phyloP scores from a whole-genome alignment of 2,113 vertebrate species.

The Trinectes maculatus region DNA sequence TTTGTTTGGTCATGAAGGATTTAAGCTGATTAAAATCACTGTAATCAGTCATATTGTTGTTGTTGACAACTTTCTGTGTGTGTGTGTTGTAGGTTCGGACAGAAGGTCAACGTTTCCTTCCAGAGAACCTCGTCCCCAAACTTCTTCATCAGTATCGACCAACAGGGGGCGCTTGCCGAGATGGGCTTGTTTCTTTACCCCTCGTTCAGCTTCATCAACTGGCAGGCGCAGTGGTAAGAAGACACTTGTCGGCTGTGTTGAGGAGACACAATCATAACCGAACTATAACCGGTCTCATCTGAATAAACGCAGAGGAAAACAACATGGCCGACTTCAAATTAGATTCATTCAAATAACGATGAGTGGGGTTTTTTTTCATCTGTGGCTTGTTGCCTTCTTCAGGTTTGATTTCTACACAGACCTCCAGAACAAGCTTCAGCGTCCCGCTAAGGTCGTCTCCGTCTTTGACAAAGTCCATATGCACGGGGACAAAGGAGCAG shows the following conservation, averaged over 20 bases:
- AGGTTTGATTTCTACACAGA: conserved; percentile 80
- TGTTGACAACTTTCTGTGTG: too few species aligned
- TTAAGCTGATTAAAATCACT: neutral
- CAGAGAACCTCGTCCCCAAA: conserved; percentile 80
- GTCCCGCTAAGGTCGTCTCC: conserved; percentile 64
- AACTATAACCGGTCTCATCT: too few species aligned
- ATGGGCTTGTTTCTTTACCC: conserved; percentile 83
- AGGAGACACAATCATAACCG: too few species aligned
- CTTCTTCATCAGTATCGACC: conserved; percentile 80
- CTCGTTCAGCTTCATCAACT: conserved; percentile 80
- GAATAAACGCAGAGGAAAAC: too few species aligned
- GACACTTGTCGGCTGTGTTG: too few species aligned
- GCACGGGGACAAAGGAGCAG: conserved; percentile 80
- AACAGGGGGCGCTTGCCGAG: conserved; percentile 80
- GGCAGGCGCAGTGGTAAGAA: conserved; percentile 84
- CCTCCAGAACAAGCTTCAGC: conserved; percentile 68
- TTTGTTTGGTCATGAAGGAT: neutral
- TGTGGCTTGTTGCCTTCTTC: neutral
- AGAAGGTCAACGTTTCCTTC: conserved; percentile 76
- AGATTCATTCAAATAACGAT: too few species aligned
- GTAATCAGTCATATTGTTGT: neutral
- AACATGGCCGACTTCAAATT: too few species aligned
- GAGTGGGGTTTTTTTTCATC: neutral
- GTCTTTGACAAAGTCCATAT: conserved; percentile 78
- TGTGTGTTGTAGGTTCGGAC: conserved; percentile 62